Evolutionary conservation across 35 echinoderm and acorn worm species (phyloP).

Genomic region (Heliocidaris erythrogramma): DNA sequence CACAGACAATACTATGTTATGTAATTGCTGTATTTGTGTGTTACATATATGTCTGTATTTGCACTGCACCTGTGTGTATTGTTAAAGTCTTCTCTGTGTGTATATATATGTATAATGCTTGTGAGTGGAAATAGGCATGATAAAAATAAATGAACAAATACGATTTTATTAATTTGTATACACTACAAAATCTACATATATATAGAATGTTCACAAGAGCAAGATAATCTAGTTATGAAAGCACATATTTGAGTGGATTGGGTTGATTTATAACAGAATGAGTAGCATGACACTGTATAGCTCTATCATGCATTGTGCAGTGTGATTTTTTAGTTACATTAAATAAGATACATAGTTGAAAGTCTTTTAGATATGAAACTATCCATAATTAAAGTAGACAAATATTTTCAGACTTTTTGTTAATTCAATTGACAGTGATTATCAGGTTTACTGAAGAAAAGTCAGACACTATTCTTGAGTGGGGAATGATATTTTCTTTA

Average conservation of each 20-base stretch:
- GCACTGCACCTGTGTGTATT: not conserved
- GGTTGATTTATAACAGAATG: not conserved
- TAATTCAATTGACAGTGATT: too few species aligned
- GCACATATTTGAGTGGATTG: not conserved
- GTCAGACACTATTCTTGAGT: too few species aligned
- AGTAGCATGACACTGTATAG: not conserved
- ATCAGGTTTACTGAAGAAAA: too few species aligned
- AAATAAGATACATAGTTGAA: not conserved
- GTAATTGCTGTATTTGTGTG: not conserved
- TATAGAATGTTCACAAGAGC: not conserved
- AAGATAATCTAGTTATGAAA: not conserved
- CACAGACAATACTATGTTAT: not conserved
- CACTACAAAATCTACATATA: not conserved
- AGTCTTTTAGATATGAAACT: too few species aligned
- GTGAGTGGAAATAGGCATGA: not conserved
- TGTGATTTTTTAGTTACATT: not conserved
- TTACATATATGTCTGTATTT: not conserved
- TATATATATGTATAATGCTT: not conserved
- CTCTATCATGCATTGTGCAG: not conserved
- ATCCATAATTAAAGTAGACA: too few species aligned
- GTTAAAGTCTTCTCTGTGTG: not conserved
- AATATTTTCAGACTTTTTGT: too few species aligned
- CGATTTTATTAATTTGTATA: not conserved
- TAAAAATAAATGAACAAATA: not conserved
- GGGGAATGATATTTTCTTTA: too few species aligned